Conservation (phyloP, 1,140 invertebrate genomes). For the Aphaenogaster floridana region DNA sequence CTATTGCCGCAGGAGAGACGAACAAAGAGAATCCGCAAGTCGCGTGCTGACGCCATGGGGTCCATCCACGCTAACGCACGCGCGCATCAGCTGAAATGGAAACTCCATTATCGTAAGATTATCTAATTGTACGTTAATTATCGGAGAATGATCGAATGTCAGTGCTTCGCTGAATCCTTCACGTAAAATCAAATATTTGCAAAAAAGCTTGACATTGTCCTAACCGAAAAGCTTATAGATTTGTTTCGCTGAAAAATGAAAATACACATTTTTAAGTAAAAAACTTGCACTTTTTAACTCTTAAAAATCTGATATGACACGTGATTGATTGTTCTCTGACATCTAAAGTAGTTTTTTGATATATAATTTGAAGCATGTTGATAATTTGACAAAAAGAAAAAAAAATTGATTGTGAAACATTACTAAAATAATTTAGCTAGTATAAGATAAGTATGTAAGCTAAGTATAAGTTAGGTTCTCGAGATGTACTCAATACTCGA, state of each 20-base stretch:
- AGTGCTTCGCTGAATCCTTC: not conserved
- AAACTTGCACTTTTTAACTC: too few species aligned
- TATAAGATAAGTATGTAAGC: not conserved
- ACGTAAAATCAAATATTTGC: not conserved
- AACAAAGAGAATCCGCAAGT: conserved; percentile 11
- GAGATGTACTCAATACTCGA: not conserved
- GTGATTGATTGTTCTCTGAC: not conserved
- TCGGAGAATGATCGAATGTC: not conserved
- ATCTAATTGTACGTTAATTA: not conserved
- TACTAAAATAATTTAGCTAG: conserved; percentile 18
- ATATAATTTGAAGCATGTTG: not conserved
- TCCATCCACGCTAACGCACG: conserved; percentile 1
- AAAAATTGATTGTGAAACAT: not conserved
- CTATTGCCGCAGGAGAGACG: conserved; percentile 74
- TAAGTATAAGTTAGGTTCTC: not conserved
- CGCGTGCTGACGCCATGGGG: not conserved
- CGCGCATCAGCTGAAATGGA: not conserved
- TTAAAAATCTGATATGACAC: not conserved
- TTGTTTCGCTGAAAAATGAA: not conserved
- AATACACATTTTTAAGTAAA: too few species aligned
- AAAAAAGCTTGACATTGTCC: not conserved
- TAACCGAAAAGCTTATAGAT: not conserved
- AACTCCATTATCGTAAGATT: not conserved
- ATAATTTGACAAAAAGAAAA: not conserved
- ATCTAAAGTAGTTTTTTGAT: not conserved